Conservation (phyloP, 1,140 invertebrate species). For the Cotesia vestalis region DNA sequence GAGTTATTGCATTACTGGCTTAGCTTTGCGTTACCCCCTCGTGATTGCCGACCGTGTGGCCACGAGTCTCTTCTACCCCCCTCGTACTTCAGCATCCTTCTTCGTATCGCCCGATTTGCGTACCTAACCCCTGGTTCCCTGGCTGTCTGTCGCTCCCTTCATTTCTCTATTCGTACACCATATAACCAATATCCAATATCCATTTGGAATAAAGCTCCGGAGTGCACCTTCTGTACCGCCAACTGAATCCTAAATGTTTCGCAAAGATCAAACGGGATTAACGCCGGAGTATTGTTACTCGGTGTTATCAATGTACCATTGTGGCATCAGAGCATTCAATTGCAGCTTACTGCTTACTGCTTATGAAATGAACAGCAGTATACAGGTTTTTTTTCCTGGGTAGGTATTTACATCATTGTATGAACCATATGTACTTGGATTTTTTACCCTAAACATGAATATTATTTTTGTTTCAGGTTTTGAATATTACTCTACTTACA, state of each 20-base stretch:
- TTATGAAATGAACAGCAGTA: slow-evolving; percentile 22
- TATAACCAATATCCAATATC: slow-evolving; percentile 54
- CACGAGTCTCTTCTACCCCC: slow-evolving; percentile 15
- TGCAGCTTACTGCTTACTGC: background rate
- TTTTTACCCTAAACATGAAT: background rate
- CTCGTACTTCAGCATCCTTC: slow-evolving; percentile 16
- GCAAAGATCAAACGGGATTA: slow-evolving; percentile 33
- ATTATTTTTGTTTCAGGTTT: background rate
- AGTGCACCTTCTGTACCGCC: slow-evolving; percentile 48
- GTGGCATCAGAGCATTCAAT: slow-evolving; percentile 23
- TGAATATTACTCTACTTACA: too few relatives aligned
- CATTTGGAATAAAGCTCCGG: slow-evolving; percentile 49
- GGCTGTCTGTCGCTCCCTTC: background rate
- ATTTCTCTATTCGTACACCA: slow-evolving; percentile 17
- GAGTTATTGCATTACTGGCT: slow-evolving; percentile 66
- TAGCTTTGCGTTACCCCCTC: slow-evolving; percentile 57
- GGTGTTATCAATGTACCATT: slow-evolving; percentile 9
- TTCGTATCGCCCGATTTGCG: background rate
- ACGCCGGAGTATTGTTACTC: slow-evolving; percentile 17
- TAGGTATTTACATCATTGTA: background rate
- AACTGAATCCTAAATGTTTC: slow-evolving; percentile 32
- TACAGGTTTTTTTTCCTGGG: background rate
- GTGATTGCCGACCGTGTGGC: slow-evolving; percentile 41
- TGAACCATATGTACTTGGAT: too few relatives aligned
- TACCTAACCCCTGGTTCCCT: slow-evolving; percentile 5